Percentiles rank a stretch among this genome's conserved stretches.
These are phyloP conservation scores for Python bivittatus DNA, from an alignment of 2,113 vertebrate species.

Conservation along the genomic window DNA sequence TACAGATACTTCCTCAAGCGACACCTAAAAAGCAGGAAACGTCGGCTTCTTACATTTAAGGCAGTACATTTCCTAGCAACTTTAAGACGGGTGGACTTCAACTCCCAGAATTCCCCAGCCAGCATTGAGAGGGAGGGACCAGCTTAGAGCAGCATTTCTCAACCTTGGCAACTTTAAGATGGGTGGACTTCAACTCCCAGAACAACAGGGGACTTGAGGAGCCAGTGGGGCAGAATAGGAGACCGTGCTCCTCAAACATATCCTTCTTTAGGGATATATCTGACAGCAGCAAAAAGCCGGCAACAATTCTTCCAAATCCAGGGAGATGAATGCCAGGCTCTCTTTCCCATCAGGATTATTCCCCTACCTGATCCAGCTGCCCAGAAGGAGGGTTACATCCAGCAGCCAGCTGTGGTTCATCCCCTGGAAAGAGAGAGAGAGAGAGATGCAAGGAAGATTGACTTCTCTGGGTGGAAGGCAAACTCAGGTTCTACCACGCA, in stretches of 20 bases:
- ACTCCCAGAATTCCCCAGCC: no score
- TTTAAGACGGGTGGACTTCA: no score
- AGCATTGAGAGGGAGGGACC: no score
- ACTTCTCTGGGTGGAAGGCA: not conserved
- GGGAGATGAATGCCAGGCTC: not conserved
- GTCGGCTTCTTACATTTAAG: not conserved
- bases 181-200: no score
- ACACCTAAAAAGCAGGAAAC: not conserved
- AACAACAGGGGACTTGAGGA: not conserved
- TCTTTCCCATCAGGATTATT: not conserved
- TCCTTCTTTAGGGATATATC: not conserved
- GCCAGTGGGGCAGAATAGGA: not conserved
- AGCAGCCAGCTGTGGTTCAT: not conserved
- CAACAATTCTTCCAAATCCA: not conserved
- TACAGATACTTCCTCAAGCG: not conserved
- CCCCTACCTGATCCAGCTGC: not conserved
- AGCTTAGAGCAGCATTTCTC: no score
- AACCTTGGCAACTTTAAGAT: no score
- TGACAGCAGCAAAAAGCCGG: not conserved
- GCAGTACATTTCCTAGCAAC: not conserved
- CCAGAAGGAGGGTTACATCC: not conserved
- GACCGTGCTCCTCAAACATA: not conserved
- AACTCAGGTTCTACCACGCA: not conserved
- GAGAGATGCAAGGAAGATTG: not conserved
- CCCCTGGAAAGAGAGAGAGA: not conserved